Conservation (phyloP, 2,888 invertebrate species). For the Andrena camellia region DNA sequence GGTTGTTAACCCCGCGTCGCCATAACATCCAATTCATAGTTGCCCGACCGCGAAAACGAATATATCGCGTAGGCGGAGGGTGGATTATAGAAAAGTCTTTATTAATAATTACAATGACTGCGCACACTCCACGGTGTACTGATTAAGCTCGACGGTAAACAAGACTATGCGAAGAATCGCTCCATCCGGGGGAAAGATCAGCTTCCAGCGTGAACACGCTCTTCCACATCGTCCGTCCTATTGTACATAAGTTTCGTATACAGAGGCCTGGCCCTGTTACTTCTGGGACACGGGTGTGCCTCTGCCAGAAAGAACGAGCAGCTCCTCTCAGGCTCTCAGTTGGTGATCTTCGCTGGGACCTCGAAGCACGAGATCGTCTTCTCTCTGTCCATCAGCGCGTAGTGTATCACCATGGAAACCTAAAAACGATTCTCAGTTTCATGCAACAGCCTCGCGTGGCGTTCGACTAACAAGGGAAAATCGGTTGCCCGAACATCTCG, state of each 20-base stretch:
- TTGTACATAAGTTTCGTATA: neutral
- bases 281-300: neutral
- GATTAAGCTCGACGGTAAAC: slow-evolving; percentile 40
- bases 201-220: neutral
- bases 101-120: slow-evolving; percentile 38
- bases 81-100: slow-evolving; percentile 36
- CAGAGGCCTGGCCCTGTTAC: neutral
- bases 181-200: neutral
- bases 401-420: slow-evolving; percentile 88
- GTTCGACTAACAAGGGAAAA: neutral
- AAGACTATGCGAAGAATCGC: neutral
- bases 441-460: neutral
- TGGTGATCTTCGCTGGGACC: slow-evolving; percentile 88
- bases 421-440: slow-evolving; percentile 82
- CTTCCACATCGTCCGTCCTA: neutral
- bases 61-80: too few relatives aligned
- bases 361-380: slow-evolving; percentile 88
- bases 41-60: neutral
- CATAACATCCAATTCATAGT: neutral
- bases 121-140: slow-evolving; percentile 1
- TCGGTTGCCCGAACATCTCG: neutral
- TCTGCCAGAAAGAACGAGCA: neutral
- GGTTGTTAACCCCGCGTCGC: neutral
- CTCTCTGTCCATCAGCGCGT: slow-evolving; percentile 87
- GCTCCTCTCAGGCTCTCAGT: slow-evolving; percentile 25